These are phyloP conservation scores for Eumacrocentrus americanus DNA, from an alignment of 2,888 invertebrate species.

Conservation along the genomic window DNA sequence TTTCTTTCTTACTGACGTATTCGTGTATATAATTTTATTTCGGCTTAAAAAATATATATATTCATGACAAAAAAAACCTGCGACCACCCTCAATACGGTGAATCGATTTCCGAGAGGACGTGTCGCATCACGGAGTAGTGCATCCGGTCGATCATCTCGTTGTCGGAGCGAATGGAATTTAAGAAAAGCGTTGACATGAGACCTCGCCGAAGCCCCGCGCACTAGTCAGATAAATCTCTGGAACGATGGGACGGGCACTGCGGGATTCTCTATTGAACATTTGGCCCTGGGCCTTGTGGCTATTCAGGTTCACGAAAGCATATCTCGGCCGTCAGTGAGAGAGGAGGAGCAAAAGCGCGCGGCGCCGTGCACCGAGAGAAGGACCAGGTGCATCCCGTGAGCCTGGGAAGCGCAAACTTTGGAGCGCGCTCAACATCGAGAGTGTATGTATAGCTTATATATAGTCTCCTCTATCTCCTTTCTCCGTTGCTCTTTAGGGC, in stretches of 20 bases:
- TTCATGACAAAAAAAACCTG: background rate
- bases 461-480: background rate
- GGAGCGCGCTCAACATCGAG: constrained; percentile 31
- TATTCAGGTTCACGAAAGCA: constrained; percentile 58
- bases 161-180: constrained; percentile 19
- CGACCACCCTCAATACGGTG: too few relatives aligned
- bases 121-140: background rate
- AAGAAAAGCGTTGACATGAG: constrained; percentile 28
- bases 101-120: constrained; percentile 19
- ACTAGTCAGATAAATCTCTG: constrained; percentile 49
- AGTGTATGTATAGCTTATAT: constrained; percentile 18
- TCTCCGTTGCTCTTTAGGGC: background rate
- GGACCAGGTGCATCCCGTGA: constrained; percentile 59
- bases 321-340: constrained; percentile 41
- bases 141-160: constrained; percentile 26
- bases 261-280: constrained; percentile 44
- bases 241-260: constrained; percentile 44
- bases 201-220: constrained; percentile 3
- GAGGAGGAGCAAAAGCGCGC: constrained; percentile 30
- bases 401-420: constrained; percentile 56
- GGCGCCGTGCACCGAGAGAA: constrained; percentile 40
- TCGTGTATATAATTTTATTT: too few relatives aligned
- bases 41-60: too few relatives aligned
- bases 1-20: too few relatives aligned
- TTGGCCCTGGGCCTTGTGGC: constrained; percentile 36